phyloP scores from a whole-genome alignment of 2,113 vertebrate species.

The Smithornis capensis region DNA sequence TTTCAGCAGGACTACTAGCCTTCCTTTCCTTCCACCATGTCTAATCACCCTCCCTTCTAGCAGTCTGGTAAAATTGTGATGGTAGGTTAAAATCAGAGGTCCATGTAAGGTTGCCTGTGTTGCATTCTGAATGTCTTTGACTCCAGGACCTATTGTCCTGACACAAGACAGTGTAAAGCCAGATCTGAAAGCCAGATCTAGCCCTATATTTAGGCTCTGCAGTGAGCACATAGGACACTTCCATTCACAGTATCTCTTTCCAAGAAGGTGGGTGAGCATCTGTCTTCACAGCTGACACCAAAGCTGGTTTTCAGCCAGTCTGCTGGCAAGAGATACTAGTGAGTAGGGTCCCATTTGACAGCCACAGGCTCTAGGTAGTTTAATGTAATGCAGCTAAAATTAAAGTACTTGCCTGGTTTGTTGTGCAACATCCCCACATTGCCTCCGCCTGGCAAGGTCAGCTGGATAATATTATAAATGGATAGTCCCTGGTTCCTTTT shows the following conservation, averaged over 20 bases:
- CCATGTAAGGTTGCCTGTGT: background rate
- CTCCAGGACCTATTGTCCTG: background rate
- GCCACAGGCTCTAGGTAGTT: background rate
- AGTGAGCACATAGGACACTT: background rate
- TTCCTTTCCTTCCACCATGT: background rate
- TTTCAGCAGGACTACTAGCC: background rate
- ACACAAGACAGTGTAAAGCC: background rate
- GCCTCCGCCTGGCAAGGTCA: slow-evolving; percentile 5
- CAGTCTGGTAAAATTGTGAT: background rate
- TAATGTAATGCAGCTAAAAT: slow-evolving; percentile 1
- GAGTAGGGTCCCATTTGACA: background rate
- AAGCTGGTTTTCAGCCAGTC: background rate
- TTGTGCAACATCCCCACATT: background rate
- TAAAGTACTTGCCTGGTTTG: background rate
- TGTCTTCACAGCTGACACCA: background rate
- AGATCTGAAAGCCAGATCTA: background rate
- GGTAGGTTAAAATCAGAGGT: background rate
- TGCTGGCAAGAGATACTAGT: background rate
- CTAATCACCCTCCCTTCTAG: background rate
- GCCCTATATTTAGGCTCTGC: background rate
- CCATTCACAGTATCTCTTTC: background rate
- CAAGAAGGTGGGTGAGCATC: background rate
- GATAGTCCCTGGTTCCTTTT: background rate
- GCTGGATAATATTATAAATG: background rate
- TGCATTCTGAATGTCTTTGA: background rate